These are phyloP conservation scores for Sylvilagus bachmani DNA, from an alignment of 2,113 vertebrate species.

Conservation along the genomic window DNA sequence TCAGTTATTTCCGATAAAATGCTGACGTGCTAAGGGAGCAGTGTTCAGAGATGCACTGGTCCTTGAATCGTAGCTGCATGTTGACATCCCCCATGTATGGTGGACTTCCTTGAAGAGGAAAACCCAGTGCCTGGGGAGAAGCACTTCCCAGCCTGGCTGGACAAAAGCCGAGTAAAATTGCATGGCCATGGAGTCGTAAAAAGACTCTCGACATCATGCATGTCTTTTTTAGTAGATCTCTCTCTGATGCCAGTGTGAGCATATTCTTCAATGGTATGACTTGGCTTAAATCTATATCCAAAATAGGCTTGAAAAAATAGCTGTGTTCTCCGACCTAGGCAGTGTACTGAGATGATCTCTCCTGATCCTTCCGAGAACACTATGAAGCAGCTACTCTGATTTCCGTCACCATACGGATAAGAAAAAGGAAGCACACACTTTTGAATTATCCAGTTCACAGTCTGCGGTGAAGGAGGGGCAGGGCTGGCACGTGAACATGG, in stretches of 20 bases:
- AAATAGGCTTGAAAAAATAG: slow-evolving; percentile 33
- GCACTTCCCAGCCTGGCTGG: not conserved
- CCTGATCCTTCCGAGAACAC: not conserved
- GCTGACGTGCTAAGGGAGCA: slow-evolving; percentile 69
- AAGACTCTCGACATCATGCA: not conserved
- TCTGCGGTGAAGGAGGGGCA: slow-evolving; percentile 29
- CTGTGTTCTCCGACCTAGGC: not conserved
- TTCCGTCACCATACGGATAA: slow-evolving; percentile 42
- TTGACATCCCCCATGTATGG: not conserved
- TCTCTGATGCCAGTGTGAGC: not conserved
- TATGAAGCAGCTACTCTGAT: not conserved
- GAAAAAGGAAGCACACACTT: not conserved
- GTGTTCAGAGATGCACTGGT: slow-evolving; percentile 67
- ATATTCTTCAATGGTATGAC: not conserved
- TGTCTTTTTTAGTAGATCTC: not conserved
- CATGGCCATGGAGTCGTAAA: not conserved
- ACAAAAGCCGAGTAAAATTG: not conserved
- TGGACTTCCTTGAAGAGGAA: not conserved
- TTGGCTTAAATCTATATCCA: slow-evolving; percentile 18
- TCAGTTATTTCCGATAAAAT: slow-evolving; percentile 72
- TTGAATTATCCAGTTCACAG: not conserved
- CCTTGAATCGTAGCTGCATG: slow-evolving; percentile 44
- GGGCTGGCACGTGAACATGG: slow-evolving; percentile 3
- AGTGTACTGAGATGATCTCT: not conserved
- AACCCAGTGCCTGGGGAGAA: not conserved